Evolutionary conservation across 2,113 vertebrate genomes (phyloP).

Genomic region (Spea bombifrons): DNA sequence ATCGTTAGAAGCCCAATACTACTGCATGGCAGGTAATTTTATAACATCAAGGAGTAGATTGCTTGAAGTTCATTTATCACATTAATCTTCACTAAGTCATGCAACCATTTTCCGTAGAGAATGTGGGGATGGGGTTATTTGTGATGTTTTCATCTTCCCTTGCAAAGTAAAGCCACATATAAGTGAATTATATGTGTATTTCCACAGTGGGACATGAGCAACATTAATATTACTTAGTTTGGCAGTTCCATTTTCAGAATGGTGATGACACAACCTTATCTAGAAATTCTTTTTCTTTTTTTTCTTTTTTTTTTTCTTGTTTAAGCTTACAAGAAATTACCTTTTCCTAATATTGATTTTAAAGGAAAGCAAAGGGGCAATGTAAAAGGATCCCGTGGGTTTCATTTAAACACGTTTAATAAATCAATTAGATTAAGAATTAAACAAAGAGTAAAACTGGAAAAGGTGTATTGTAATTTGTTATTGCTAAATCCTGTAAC

Average conservation of each 20-base stretch:
- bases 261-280: conserved; percentile 44
- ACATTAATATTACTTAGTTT: conserved; percentile 49
- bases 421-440: no score
- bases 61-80: conserved; percentile 48
- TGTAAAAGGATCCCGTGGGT: no score
- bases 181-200: conserved; percentile 56
- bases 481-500: no score
- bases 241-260: conserved; percentile 50
- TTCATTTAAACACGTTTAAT: no score
- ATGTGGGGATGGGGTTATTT: conserved; percentile 37
- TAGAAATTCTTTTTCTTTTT: background rate
- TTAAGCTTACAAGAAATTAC: no score
- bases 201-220: conserved; percentile 50
- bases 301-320: no score
- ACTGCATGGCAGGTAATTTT: conserved; percentile 58
- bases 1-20: conserved; percentile 34
- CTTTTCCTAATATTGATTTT: no score
- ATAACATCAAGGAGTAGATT: conserved; percentile 40
- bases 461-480: no score
- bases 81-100: conserved; percentile 59
- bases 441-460: no score
- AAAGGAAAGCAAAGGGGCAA: no score
- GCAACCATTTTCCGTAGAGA: conserved; percentile 53
- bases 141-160: conserved; percentile 37
- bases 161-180: conserved; percentile 44